phyloP scores from a whole-genome alignment of 2,888 invertebrate genomes.

The Podabrus alpinus region DNA sequence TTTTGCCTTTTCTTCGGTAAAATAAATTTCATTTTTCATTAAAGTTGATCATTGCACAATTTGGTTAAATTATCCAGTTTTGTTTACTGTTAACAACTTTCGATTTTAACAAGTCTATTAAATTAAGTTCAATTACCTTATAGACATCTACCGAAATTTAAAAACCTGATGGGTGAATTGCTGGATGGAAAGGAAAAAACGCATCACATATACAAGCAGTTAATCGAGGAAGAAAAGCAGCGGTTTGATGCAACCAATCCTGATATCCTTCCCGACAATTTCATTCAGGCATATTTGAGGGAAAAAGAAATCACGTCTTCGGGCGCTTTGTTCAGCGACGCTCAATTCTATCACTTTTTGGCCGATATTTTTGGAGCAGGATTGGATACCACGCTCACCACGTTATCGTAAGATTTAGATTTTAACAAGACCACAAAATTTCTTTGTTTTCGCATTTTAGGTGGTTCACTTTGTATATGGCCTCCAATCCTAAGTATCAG shows the following conservation, averaged over 20 bases:
- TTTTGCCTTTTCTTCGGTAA: conserved; percentile 80
- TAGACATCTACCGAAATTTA: conserved; percentile 68
- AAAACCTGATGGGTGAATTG: conserved; percentile 67
- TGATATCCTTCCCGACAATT: conserved; percentile 37
- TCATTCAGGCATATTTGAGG: conserved; percentile 68
- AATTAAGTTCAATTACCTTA: conserved; percentile 37
- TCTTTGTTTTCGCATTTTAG: conserved; percentile 32
- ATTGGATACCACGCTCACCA: conserved; percentile 80
- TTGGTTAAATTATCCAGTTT: not conserved
- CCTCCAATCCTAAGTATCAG: conserved; percentile 67
- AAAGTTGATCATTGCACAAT: not conserved
- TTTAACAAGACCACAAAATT: not conserved
- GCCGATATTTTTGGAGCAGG: conserved; percentile 88
- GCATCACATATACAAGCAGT: conserved; percentile 70
- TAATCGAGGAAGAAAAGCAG: conserved; percentile 60
- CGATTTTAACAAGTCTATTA: conserved; percentile 15
- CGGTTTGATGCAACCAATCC: conserved; percentile 11
- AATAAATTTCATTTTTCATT: not conserved
- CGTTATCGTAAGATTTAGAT: conserved; percentile 60
- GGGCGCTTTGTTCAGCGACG: conserved; percentile 62
- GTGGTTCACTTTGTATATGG: conserved; percentile 82
- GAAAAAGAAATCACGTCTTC: conserved; percentile 53
- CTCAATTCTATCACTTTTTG: conserved; percentile 74
- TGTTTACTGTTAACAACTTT: conserved; percentile 17
- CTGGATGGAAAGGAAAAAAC: conserved; percentile 73